Percentiles rank a stretch among this genome's conserved stretches.
Evolutionary conservation across 1,140 invertebrate species (phyloP).

Genomic region (Drosophila azteca): DNA sequence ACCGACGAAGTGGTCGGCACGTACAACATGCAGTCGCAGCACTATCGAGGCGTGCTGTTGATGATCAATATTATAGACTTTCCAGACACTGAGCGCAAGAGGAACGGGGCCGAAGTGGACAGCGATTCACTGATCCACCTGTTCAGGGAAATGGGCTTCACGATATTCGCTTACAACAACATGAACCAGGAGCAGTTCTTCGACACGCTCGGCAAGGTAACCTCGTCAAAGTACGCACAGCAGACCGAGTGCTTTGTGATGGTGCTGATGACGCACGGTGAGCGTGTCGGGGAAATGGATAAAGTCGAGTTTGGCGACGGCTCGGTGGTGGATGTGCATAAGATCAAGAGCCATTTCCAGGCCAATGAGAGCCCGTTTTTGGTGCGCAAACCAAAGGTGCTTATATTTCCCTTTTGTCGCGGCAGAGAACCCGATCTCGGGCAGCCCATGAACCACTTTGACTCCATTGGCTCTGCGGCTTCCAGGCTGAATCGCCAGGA

Average conservation of each 20-base stretch:
- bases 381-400: conserved; percentile 89
- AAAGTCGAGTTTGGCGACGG: conserved; percentile 84
- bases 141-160: conserved; percentile 85
- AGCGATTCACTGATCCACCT: conserved; percentile 84
- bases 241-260: conserved; percentile 85
- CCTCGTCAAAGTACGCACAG: conserved; percentile 70
- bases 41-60: conserved; percentile 85
- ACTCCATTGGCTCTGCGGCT: background rate
- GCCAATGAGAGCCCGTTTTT: conserved; percentile 86
- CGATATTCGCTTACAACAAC: conserved; percentile 82
- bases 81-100: conserved; percentile 50
- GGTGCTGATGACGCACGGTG: conserved; percentile 86
- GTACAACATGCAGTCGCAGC: conserved; percentile 52
- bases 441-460: background rate
- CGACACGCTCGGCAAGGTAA: conserved; percentile 73
- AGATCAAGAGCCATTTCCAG: conserved; percentile 87
- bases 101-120: conserved; percentile 85
- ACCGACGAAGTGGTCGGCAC: conserved; percentile 21
- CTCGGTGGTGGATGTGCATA: conserved; percentile 72
- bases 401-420: conserved; percentile 90
- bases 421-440: conserved; percentile 73
- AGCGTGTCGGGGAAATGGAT: conserved; percentile 65
- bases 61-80: conserved; percentile 86
- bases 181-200: conserved; percentile 84
- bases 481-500: background rate